These are phyloP conservation scores for Gorsachius goisagi DNA, from an alignment of 2,113 vertebrate genomes.

Conservation along the genomic window DNA sequence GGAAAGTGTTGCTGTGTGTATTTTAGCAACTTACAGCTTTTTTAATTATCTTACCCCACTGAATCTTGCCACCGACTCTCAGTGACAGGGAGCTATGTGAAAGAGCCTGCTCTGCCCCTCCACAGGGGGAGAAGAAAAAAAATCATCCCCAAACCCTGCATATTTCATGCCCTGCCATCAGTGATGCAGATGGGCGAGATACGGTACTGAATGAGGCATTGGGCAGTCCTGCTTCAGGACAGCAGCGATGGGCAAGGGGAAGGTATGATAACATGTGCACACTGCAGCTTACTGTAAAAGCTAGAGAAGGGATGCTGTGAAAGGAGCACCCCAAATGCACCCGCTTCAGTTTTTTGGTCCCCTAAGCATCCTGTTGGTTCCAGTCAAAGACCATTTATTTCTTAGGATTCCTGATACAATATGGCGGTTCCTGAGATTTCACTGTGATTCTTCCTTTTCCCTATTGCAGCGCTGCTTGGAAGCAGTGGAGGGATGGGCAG, in stretches of 20 bases:
- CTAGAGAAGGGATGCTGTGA: background rate
- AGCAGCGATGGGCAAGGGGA: background rate
- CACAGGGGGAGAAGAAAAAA: background rate
- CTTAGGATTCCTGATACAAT: background rate
- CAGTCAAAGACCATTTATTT: background rate
- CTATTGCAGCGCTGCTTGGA: background rate
- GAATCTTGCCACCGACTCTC: background rate
- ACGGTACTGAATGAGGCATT: background rate
- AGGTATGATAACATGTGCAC: accelerated
- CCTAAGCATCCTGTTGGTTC: background rate
- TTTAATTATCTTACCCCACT: background rate
- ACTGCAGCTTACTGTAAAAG: background rate
- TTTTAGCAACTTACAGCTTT: background rate
- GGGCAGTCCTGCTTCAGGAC: background rate
- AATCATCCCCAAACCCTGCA: background rate
- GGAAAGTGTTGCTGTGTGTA: background rate
- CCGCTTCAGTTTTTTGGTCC: background rate
- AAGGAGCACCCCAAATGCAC: background rate
- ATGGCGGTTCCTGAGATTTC: background rate
- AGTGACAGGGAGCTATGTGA: background rate
- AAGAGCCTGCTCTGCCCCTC: background rate
- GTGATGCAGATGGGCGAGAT: background rate
- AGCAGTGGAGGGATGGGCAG: background rate
- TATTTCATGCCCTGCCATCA: background rate
- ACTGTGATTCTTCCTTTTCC: background rate